Percentiles rank a stretch among this genome's conserved stretches.
phyloP scores from a whole-genome alignment of 1,140 invertebrate species.

The Cryptotermes secundus region DNA sequence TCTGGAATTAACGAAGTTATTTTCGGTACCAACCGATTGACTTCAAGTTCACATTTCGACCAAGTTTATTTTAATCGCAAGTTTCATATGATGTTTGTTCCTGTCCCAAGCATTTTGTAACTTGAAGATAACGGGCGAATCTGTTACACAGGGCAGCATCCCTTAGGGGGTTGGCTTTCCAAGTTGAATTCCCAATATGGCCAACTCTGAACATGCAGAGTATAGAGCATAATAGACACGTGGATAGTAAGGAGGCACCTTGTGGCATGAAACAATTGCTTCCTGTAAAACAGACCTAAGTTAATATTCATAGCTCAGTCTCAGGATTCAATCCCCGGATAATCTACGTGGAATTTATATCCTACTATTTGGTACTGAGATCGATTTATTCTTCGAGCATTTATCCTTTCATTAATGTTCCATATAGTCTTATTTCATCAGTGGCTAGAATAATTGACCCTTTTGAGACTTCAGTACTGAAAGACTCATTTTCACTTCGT shows the following conservation, averaged over 20 bases:
- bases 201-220: background rate
- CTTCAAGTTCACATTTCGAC: background rate
- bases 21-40: background rate
- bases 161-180: slow-evolving; percentile 5
- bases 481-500: no score
- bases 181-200: slow-evolving; percentile 6
- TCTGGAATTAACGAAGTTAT: background rate
- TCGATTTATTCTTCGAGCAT: no score
- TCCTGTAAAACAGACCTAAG: background rate
- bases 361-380: no score
- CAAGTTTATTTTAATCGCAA: background rate
- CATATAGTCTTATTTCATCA: no score
- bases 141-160: background rate
- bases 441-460: no score
- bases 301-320: no score
- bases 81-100: background rate
- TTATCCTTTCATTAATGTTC: no score
- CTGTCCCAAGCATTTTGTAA: slow-evolving; percentile 2
- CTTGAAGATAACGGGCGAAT: slow-evolving; percentile 2
- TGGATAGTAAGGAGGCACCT: slow-evolving; percentile 2
- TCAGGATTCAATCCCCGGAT: no score
- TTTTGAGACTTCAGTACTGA: no score
- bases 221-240: slow-evolving; percentile 13
- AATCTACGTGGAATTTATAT: no score
- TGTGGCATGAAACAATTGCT: background rate